phyloP scores from a whole-genome alignment of 2,797 vertebrate genomes.

The Botia kubotai region DNA sequence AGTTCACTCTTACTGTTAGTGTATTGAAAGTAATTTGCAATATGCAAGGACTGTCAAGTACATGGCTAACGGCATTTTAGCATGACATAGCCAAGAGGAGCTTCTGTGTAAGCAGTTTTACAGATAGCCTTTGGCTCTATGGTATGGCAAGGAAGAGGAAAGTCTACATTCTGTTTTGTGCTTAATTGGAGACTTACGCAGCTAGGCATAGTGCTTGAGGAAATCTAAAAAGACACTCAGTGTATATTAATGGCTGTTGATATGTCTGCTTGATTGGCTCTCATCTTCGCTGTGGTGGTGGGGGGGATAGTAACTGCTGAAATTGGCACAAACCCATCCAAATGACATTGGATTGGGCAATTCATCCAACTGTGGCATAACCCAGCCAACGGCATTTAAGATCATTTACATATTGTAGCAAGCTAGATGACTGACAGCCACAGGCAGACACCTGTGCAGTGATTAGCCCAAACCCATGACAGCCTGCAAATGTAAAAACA shows the following conservation, averaged over 20 bases:
- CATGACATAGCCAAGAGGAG: slow-evolving; percentile 37
- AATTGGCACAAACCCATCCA: slow-evolving; percentile 50
- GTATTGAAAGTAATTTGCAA: slow-evolving; percentile 55
- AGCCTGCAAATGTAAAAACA: slow-evolving; percentile 39
- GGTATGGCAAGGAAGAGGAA: slow-evolving; percentile 41
- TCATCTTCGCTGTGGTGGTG: slow-evolving; percentile 10
- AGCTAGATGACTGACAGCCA: slow-evolving; percentile 52
- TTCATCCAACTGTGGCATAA: slow-evolving; percentile 26
- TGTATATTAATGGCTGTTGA: slow-evolving; percentile 29
- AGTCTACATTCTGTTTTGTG: slow-evolving; percentile 47
- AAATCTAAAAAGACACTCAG: slow-evolving; percentile 35
- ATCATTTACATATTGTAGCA: slow-evolving; percentile 46
- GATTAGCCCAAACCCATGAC: slow-evolving; percentile 54
- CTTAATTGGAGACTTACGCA: slow-evolving; percentile 57
- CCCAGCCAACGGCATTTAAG: slow-evolving; percentile 34
- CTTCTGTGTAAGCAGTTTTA: slow-evolving; percentile 49
- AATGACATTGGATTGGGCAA: slow-evolving; percentile 50
- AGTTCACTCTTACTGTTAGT: slow-evolving; percentile 46
- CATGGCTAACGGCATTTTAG: slow-evolving; percentile 43
- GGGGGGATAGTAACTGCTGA: slow-evolving; percentile 36
- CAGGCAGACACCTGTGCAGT: slow-evolving; percentile 54
- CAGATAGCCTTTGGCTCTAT: slow-evolving; percentile 52
- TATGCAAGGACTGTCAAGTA: slow-evolving; percentile 48
- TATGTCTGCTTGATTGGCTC: slow-evolving; percentile 30
- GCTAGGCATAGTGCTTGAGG: slow-evolving; percentile 33